Base-by-base conservation (phyloP, 2,888 invertebrate genomes). In the Synanthedon myopaeformis region DNA sequence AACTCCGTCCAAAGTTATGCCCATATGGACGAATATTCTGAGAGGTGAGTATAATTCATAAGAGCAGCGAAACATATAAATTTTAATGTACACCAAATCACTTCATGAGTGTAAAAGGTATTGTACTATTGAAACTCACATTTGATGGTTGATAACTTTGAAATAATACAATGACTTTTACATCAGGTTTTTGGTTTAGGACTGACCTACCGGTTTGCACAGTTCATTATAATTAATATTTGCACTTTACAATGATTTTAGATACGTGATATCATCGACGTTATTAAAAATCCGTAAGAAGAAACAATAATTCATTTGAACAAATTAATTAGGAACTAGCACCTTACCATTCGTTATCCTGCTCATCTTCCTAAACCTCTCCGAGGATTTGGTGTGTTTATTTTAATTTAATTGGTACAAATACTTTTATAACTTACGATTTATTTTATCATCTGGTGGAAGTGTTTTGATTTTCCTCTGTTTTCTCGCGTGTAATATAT, bases 1-100 rank as follows among this genome's bases (percentile, higher is more conserved):
- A 97, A 98, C 83, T 97, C 97, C 60, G 98, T 99, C 57, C 99
- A 99, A 88, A 97, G 96, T 74, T 99, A 99, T 87, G 97, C 98
- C 52, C 96, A 97, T 79, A 93, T 95, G 91, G 95, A 96, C 87
- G 96, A 98, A 87, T 99, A 98, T 89, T 97, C 97, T 74, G 97
- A 98, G 90, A 97, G 97, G 98, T 98, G 92, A 92, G 94, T 92
- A 82, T 73, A 61, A 64, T 57, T 56, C 55, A 19, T 45, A 14
- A n/a, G 23, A 49, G 23, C 19, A 17, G 23, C 8, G 35, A 49
- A 49, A 58, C 56, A 63, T 67, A 63, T 23, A 17, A 49, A 17
- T 19, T 61, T 66, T 69, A 72, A 71, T 65, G 65, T 76, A 81
- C 80, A 83, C 82, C 78, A 80, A 79, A 79, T 81, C 79, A 80